Base-by-base conservation (phyloP, 2,888 invertebrate species). In the Theretra japonica region DNA sequence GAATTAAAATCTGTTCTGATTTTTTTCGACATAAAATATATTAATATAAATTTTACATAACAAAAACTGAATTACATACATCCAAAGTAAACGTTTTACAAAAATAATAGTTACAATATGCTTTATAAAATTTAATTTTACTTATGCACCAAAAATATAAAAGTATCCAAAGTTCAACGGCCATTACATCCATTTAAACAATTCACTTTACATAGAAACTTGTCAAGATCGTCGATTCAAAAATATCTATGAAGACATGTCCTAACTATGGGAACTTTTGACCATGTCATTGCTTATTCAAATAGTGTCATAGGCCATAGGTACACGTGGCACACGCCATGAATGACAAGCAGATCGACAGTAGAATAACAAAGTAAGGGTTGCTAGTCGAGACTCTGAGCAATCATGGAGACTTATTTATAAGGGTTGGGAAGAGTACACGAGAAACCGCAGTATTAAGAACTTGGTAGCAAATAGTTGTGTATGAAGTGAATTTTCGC, bases 241-340 rank as follows among this genome's bases (percentile, higher is more conserved):
- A 41, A 69, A 56, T 56, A 70, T 30, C 53, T 56, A 68, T 56
- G 57, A 48, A 68, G 48, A 15, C 33, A 69, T 53, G 58, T 30
- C 25, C 59, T 48, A 72, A 56, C 48, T 50, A 59, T 50, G 50
- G 70, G 68, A 73, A 73, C 70, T 68, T 70, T 68, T 73, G 65
- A 69, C 33, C 65, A 23, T n/a, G 28, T 60, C 58, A 59, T 65
- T 71, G 30, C 17, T 58, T 70, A 73, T 73, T 73, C 73, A 59
- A 41, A 73, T 68, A 50, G 70, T 70, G 70, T 70, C 70, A 73
- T 70, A 59, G 68, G 68, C 58, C 50, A 70, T 70, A 72, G 73
- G 59, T 72, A 72, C 69, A 56, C 56, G 57, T 41, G n/a, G 33
- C 17, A 53, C 56, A 15, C 60, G 56, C 21, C 25, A 15, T 72